These are phyloP conservation scores for Chelon labrosus DNA, from an alignment of 2,797 vertebrate genomes.

Conservation along the genomic window DNA sequence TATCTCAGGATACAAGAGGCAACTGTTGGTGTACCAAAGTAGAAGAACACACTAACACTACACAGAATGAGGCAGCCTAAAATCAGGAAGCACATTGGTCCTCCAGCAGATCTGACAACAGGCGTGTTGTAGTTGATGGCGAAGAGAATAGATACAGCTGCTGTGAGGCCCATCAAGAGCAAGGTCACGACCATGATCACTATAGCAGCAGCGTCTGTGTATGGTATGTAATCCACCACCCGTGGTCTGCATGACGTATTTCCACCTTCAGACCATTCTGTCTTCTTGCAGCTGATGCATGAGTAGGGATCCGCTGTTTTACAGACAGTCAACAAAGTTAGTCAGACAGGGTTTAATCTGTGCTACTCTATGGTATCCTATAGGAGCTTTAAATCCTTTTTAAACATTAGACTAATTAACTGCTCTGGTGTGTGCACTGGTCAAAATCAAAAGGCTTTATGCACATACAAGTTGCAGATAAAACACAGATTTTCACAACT, in stretches of 20 bases:
- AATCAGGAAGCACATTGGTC: constrained; percentile 88
- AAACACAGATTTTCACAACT: too few relatives aligned
- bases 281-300: constrained; percentile 74
- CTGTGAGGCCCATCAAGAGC: constrained; percentile 73
- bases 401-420: too few relatives aligned
- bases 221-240: constrained; percentile 76
- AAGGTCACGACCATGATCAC: constrained; percentile 61
- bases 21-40: constrained; percentile 82
- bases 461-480: too few relatives aligned
- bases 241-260: constrained; percentile 83
- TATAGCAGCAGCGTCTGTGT: constrained; percentile 74
- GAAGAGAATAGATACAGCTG: constrained; percentile 79
- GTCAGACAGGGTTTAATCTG: too few relatives aligned
- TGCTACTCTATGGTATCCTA: too few relatives aligned
- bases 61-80: constrained; percentile 79
- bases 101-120: constrained; percentile 89
- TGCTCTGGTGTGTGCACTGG: too few relatives aligned
- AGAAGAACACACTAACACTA: constrained; percentile 82
- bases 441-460: too few relatives aligned
- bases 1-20: constrained; percentile 76
- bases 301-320: constrained; percentile 45
- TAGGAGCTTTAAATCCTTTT: too few relatives aligned
- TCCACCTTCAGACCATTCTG: constrained; percentile 83
- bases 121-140: constrained; percentile 82
- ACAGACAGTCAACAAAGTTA: too few relatives aligned